Evolutionary conservation across 2,797 vertebrate genomes (phyloP), one percentile per base, ranked within the genome.

Genomic region (Aselliscus stoliczkanus): DNA sequence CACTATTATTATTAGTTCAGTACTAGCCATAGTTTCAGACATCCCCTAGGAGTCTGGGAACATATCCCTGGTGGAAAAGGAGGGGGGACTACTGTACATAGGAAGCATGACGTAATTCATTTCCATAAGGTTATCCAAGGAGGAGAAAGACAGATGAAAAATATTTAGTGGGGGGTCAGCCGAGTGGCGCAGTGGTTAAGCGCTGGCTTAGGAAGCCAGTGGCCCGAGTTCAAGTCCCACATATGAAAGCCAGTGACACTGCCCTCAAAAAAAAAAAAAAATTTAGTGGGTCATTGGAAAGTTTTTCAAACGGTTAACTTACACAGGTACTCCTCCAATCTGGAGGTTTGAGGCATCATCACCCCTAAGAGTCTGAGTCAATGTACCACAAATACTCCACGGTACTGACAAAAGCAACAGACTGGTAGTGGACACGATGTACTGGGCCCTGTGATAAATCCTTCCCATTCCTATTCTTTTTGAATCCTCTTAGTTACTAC

Each of bases 31-130:
- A 50, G 72, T 73, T 47, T 47, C 29, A 31, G 44, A 44, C 21
- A 37, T 34, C 50, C 21, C 15, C 52, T 56, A 52, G 34, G 25
- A 14, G 75, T 77, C 54, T 39, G 37, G 52, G 13, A 56, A 37
- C 37, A 34, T 27, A 39, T 10, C 54, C n/a, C 54, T n/a, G 3
- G 23, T 25, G 50, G 75, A 77, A 6, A 27, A 52, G 50, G 5
- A 52, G 50, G 5, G 23, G 75, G 23, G n/a, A 56, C 23, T 56
- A 27, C 34, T 37, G 9, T n/a, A n/a, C 44, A 77, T 0, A 80
- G 82, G 47, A 83, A 77, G 47, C 39, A 85, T 86, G 73, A 96
- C 27, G 25, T 42, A 95, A 77, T 93, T 75, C 73, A 95, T 81
- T 93, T 75, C 73, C 34, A 89, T 58, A 86, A 84, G 50, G 23